phyloP scores from a whole-genome alignment of 2,797 vertebrate genomes.

The Micrastur ruficollis region DNA sequence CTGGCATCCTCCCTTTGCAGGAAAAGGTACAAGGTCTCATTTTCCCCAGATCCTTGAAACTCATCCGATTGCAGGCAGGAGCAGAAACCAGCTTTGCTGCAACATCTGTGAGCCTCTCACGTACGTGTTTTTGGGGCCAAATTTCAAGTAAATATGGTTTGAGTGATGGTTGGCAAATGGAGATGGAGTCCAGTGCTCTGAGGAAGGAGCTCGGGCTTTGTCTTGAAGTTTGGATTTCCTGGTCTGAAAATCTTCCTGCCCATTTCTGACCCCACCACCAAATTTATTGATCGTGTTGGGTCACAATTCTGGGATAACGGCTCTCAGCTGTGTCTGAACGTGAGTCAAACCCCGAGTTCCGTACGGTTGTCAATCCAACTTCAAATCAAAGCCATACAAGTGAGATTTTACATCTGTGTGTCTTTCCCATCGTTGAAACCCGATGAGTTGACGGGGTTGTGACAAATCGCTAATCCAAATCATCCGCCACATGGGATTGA shows the following conservation, averaged over 20 bases:
- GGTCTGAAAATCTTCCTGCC: background rate
- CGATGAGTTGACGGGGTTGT: background rate
- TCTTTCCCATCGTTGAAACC: background rate
- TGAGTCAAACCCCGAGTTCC: background rate
- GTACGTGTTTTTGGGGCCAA: background rate
- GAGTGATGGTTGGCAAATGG: background rate
- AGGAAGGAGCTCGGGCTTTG: background rate
- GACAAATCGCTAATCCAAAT: background rate
- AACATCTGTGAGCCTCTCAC: background rate
- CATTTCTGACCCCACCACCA: background rate
- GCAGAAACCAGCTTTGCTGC: background rate
- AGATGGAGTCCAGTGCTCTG: fast-evolving
- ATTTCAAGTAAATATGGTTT: background rate
- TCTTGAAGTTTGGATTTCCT: background rate
- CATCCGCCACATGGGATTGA: background rate
- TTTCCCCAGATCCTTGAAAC: background rate
- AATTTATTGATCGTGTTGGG: background rate
- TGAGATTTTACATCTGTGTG: background rate
- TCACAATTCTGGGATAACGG: background rate
- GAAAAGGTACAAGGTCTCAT: background rate
- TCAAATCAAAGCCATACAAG: background rate
- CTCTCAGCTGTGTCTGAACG: background rate
- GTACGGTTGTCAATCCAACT: background rate
- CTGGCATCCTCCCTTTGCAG: background rate
- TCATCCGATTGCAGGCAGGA: background rate